Conservation (phyloP, 2,797 vertebrate species). For the Urophycis tenuis region DNA sequence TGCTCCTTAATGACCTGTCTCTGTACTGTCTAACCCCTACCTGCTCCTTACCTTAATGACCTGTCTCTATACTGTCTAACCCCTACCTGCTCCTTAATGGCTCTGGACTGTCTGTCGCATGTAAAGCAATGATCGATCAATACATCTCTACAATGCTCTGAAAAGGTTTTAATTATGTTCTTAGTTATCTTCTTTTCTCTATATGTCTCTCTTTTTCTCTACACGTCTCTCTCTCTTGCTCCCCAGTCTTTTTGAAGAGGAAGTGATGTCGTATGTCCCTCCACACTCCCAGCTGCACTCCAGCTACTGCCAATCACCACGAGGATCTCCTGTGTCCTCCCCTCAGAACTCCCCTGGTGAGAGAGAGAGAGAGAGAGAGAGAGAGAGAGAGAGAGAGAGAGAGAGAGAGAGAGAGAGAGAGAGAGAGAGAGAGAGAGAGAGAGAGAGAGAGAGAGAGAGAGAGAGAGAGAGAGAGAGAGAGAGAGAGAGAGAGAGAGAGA, state of each 20-base stretch:
- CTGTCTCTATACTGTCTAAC: no score
- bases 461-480: no score
- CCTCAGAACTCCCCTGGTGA: constrained; percentile 94
- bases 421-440: no score
- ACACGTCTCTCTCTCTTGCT: not conserved
- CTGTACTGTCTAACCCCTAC: no score
- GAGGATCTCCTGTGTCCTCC: constrained; percentile 74
- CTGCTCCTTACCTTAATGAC: no score
- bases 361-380: constrained; percentile 6
- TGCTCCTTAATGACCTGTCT: no score
- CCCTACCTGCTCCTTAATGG: no score
- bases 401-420: constrained; percentile 50
- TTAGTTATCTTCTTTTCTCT: not conserved
- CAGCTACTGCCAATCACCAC: constrained; percentile 81
- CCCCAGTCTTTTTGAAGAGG: constrained; percentile 91
- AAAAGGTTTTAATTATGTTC: not conserved
- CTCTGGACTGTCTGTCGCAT: not conserved
- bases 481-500: no score
- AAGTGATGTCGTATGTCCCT: constrained; percentile 95
- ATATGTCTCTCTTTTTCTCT: not conserved
- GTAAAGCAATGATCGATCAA: not conserved
- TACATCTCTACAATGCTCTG: not conserved
- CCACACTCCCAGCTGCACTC: constrained; percentile 93
- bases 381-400: constrained; percentile 57
- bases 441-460: no score